Percentiles rank a stretch among this genome's conserved stretches.
Evolutionary conservation across 2,888 invertebrate genomes (phyloP).

Genomic region (Epinotia nisella): DNA sequence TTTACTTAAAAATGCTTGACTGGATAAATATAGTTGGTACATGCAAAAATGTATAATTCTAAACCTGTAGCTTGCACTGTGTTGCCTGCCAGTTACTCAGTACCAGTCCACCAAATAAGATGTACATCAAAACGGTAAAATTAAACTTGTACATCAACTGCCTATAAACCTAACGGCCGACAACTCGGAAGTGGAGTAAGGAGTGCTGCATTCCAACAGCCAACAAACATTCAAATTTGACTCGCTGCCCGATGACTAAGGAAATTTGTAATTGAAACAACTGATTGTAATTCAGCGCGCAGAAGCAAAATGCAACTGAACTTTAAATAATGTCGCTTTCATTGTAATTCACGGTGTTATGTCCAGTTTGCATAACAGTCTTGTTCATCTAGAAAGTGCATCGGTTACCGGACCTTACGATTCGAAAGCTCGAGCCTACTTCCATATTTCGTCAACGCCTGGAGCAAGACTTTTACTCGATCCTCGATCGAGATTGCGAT

Average conservation of each 20-base stretch:
- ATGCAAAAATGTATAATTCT: no score
- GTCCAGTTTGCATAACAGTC: conserved; percentile 78
- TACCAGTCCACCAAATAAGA: background rate
- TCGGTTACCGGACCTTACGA: conserved; percentile 67
- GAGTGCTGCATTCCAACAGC: conserved; percentile 34
- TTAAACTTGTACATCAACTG: conserved; percentile 17
- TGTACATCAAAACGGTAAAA: conserved; percentile 20
- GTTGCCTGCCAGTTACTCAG: background rate
- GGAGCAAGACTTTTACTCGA: conserved; percentile 77
- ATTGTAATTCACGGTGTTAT: conserved; percentile 80
- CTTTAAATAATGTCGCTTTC: conserved; percentile 65
- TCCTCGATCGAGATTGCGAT: conserved; percentile 70
- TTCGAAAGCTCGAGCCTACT: conserved; percentile 80
- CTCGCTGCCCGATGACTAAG: conserved; percentile 14
- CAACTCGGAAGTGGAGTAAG: conserved; percentile 31
- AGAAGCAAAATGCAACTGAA: conserved; percentile 51
- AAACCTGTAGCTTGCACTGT: no score
- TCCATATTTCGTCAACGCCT: conserved; percentile 78
- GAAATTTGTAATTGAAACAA: conserved; percentile 48
- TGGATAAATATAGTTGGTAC: background rate
- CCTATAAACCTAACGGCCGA: conserved; percentile 22
- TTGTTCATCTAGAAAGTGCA: conserved; percentile 81
- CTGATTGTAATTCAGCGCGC: conserved; percentile 68
- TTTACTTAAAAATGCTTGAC: background rate
- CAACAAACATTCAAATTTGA: conserved; percentile 31